Conservation (phyloP, 1,140 invertebrate species). For the Pissodes strobi region DNA sequence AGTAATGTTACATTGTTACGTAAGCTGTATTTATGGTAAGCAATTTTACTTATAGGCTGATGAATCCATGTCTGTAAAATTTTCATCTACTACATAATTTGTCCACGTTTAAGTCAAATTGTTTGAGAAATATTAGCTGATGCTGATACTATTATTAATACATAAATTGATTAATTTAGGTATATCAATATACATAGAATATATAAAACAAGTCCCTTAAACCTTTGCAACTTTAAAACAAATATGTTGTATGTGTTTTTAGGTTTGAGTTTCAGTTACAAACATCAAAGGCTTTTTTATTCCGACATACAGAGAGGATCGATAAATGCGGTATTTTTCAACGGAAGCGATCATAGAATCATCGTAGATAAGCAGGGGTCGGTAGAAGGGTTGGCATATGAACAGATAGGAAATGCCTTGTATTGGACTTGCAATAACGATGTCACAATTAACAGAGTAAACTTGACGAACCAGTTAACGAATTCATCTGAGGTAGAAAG, state of each 20-base stretch:
- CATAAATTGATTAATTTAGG: too few species aligned
- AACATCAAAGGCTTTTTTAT: slow-evolving; percentile 73
- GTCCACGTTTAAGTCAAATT: too few species aligned
- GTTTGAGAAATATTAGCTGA: too few species aligned
- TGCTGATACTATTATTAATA: too few species aligned
- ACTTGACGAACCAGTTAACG: slow-evolving; percentile 55
- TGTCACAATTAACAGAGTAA: slow-evolving; percentile 71
- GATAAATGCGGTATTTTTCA: slow-evolving; percentile 83
- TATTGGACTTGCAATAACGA: slow-evolving; percentile 88
- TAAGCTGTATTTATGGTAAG: too few species aligned
- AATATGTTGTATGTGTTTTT: neutral
- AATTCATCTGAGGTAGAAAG: slow-evolving; percentile 60
- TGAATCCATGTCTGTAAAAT: too few species aligned
- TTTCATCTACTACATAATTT: too few species aligned
- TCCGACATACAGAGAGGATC: slow-evolving; percentile 85
- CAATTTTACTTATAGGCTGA: too few species aligned
- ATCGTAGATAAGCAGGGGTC: slow-evolving; percentile 75
- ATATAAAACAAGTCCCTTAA: too few species aligned
- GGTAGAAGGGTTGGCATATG: slow-evolving; percentile 83
- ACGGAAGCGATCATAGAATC: slow-evolving; percentile 72
- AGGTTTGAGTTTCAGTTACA: slow-evolving; percentile 80
- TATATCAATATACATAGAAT: too few species aligned
- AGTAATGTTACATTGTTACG: too few species aligned
- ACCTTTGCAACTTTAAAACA: neutral
- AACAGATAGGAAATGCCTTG: slow-evolving; percentile 65